Base-by-base conservation (phyloP, 1,140 invertebrate species). In the Lordiphosa stackelbergi region DNA sequence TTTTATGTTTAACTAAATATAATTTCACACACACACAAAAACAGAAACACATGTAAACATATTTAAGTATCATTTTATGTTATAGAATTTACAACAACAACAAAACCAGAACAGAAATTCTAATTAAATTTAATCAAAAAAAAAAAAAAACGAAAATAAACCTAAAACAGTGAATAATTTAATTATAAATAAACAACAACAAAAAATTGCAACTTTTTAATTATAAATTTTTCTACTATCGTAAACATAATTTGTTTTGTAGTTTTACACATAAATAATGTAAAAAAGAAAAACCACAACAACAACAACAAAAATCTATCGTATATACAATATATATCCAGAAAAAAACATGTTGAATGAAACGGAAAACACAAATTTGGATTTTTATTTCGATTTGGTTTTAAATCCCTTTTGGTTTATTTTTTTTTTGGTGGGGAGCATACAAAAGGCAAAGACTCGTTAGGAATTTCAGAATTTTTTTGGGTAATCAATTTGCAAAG, bases 151-250 rank as follows among this genome's bases (percentile, higher is more conserved):
- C 37, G 40, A 45, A 38, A 55, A 5, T 19, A 57, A 64, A 47
- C 58, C 42, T 53, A 58, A 66, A 48, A 61, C 74, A 81, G 75
- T 71, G 75, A 79, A 71, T 81, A 81, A 63, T 74, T 79, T 79
- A 79, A 71, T 63, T 54, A 54, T 74, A 52, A 31, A 62, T 28
- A 52, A 49, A 13, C 12, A 48, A 35, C 11, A 51, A 37, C 13
- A 54, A 13, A 53, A 45, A 34, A 51, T 34, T 10, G 38, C 51
- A 42, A 58, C 35, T 64, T 47, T 52, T 58, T 24, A 47, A 68
- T 66, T 59, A 59, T 58, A 49, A 66, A 52, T 59, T 59, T 58
- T 51, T 36, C 16, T 38, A 51, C 36, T 51, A 51, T 51, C 9
- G 36, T 38, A n/a, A 37, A 16, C 16, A 51, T 38, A 75, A 59